Evolutionary conservation across 2,888 invertebrate genomes (phyloP).

Genomic region (Thecophora atra): DNA sequence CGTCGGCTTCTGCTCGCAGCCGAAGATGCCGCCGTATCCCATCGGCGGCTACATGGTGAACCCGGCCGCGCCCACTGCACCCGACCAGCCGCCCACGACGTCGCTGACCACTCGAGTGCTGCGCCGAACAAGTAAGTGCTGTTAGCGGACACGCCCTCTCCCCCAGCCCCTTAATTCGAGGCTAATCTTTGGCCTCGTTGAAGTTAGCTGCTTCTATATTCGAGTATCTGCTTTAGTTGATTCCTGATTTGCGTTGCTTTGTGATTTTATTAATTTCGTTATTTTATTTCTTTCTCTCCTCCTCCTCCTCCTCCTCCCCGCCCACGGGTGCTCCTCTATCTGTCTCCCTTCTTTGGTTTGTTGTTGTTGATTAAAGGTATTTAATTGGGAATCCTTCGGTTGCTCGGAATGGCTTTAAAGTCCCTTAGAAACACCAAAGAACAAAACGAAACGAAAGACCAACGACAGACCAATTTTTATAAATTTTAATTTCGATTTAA

Average conservation of each 20-base stretch:
- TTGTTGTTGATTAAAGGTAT: slow-evolving; percentile 37
- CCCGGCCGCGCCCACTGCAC: slow-evolving; percentile 39
- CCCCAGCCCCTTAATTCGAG: not conserved
- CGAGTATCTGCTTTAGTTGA: slow-evolving; percentile 28
- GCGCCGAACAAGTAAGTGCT: slow-evolving; percentile 65
- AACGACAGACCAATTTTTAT: no score
- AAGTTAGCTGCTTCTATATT: slow-evolving; percentile 19
- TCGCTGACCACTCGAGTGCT: slow-evolving; percentile 57
- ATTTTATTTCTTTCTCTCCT: slow-evolving; percentile 44
- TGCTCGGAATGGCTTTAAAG: not conserved
- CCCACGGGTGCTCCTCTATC: slow-evolving; percentile 36
- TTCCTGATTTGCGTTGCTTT: slow-evolving; percentile 37
- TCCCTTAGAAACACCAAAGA: not conserved
- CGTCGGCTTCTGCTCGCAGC: slow-evolving; percentile 60
- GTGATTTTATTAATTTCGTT: slow-evolving; percentile 51
- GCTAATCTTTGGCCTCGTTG: not conserved
- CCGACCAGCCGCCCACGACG: slow-evolving; percentile 46
- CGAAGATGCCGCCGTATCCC: slow-evolving; percentile 65
- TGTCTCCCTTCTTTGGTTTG: slow-evolving; percentile 47
- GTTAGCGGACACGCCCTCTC: not conserved
- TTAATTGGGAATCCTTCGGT: slow-evolving; percentile 42
- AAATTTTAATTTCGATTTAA: no score
- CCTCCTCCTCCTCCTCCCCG: slow-evolving; percentile 36
- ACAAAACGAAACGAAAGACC: no score
- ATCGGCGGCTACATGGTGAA: slow-evolving; percentile 59